phyloP scores from a whole-genome alignment of 1,140 invertebrate genomes.

The Antheraea pernyi region DNA sequence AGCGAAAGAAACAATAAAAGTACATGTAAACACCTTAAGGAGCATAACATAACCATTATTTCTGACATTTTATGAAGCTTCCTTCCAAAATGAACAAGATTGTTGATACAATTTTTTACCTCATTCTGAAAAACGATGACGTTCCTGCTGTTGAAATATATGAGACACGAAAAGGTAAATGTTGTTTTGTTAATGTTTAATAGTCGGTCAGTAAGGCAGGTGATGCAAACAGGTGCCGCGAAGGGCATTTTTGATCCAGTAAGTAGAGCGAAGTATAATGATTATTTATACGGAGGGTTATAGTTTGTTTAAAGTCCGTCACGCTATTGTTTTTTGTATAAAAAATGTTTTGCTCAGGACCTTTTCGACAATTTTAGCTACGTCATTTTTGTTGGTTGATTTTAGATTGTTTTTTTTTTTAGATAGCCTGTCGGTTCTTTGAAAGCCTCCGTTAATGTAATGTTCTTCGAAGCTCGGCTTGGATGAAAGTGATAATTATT shows the following conservation, averaged over 20 bases:
- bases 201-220: conserved; percentile 55
- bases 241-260: conserved; percentile 35
- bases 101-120: background rate
- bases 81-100: background rate
- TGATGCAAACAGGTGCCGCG: conserved; percentile 55
- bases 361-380: conserved; percentile 57
- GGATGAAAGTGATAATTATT: conserved; percentile 77
- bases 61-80: background rate
- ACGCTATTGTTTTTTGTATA: conserved; percentile 54
- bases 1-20: background rate
- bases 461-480: conserved; percentile 45
- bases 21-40: background rate
- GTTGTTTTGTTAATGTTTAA: conserved; percentile 36
- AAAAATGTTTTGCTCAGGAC: conserved; percentile 36
- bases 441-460: conserved; percentile 53
- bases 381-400: conserved; percentile 64
- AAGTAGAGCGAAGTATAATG: conserved; percentile 46
- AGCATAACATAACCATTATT: background rate
- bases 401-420: conserved; percentile 67
- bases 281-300: conserved; percentile 17
- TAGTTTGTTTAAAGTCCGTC: conserved; percentile 72
- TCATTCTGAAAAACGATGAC: background rate
- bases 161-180: conserved; percentile 22
- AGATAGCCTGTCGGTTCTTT: conserved; percentile 33
- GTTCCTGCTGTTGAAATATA: conserved; percentile 39